Percentiles rank a stretch among this genome's conserved stretches.
Conservation (phyloP, 37 sponge, comb jelly and placozoan species). For the Aplysina aerophoba region DNA sequence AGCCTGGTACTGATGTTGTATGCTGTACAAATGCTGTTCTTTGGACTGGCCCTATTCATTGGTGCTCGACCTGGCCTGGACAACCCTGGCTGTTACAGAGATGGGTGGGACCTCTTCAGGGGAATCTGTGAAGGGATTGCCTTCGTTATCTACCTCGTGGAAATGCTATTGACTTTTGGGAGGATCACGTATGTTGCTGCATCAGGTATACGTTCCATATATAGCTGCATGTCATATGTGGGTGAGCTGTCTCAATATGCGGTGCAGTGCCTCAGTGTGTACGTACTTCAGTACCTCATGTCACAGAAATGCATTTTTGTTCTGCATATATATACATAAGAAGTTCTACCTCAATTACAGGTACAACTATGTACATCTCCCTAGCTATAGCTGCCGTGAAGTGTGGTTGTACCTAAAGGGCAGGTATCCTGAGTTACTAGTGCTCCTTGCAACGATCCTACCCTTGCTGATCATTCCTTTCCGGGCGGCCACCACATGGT, state of each 20-base stretch:
- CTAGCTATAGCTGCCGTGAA: no score
- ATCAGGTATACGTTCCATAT: no score
- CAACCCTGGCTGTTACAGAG: conserved; percentile 31
- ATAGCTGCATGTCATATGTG: no score
- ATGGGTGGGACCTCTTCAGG: conserved; percentile 20
- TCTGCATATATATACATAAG: no score
- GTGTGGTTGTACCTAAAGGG: no score
- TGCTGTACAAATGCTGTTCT: conserved; percentile 6
- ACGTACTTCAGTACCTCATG: no score
- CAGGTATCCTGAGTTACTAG: no score
- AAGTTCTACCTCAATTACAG: not conserved
- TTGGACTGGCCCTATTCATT: conserved; percentile 17
- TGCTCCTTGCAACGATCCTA: not conserved
- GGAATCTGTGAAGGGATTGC: conserved; percentile 21
- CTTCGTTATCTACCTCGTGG: not conserved
- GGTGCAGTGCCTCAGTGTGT: no score
- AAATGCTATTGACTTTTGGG: not conserved
- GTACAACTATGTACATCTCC: conserved; percentile 5
- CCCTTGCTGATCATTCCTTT: conserved; percentile 17
- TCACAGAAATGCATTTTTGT: no score
- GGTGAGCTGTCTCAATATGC: no score
- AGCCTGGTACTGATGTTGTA: not conserved
- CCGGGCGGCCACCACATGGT: conserved; percentile 36
- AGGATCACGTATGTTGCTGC: not conserved
- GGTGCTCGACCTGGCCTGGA: conserved; percentile 27